These are phyloP conservation scores for Rattus rattus DNA, from an alignment of 2,113 vertebrate genomes.

Conservation along the genomic window DNA sequence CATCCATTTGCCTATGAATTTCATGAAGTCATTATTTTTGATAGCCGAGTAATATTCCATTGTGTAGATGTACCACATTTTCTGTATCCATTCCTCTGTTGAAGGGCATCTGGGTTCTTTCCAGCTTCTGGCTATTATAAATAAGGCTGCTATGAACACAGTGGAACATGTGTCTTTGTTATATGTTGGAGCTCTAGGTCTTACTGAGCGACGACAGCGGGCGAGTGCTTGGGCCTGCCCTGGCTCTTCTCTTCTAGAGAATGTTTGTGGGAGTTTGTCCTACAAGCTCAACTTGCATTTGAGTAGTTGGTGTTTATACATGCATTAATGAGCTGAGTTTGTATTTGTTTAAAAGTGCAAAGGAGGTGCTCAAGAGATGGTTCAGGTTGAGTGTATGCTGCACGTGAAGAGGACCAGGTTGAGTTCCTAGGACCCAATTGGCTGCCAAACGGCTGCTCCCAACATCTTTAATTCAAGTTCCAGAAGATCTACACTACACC, in stretches of 20 bases:
- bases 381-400: background rate
- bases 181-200: background rate
- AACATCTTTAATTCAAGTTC: too few relatives aligned
- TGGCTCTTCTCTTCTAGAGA: conserved; percentile 27
- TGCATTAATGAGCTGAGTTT: background rate
- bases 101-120: too few relatives aligned
- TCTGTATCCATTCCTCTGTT: too few relatives aligned
- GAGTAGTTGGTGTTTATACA: background rate
- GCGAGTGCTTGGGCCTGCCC: background rate
- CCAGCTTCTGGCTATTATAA: too few relatives aligned
- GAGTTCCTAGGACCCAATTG: background rate
- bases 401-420: background rate
- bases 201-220: background rate
- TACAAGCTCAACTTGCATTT: background rate
- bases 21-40: too few relatives aligned
- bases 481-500: background rate
- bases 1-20: too few relatives aligned
- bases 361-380: background rate
- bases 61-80: too few relatives aligned
- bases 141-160: too few relatives aligned
- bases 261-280: background rate
- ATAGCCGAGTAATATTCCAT: too few relatives aligned
- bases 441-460: too few relatives aligned
- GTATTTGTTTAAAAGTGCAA: background rate
- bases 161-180: too few relatives aligned